Evolutionary conservation across 30 jellyfish, hydroid and myxozoan genomes (phyloP), one percentile per base, ranked within the genome.

Genomic region (Haliclystus octoradiatus): DNA sequence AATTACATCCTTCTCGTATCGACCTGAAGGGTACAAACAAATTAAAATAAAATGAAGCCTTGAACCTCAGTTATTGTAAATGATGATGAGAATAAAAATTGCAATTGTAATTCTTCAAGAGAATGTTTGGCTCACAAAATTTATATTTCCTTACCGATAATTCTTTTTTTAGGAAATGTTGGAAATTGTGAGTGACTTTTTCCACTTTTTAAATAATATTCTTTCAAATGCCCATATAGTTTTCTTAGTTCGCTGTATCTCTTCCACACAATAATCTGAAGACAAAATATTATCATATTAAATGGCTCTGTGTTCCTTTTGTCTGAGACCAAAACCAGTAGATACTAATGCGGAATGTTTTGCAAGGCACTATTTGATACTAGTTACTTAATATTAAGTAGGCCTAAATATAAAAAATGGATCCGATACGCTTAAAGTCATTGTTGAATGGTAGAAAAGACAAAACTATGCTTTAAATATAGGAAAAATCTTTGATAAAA

Each of bases 251-350:
- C 97, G 64, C 74, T 87, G 72, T 64, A 87, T 69, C 97, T 51
- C 53, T 86, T 83, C 97, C 97, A 87, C 9, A 92, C 94, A 68
- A 87, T 63, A 24, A 87, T 66, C 97, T 87, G 47, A 25, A 67
- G 27, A 1, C n/a, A n/a, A n/a, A n/a, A n/a, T n/a, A n/a, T n/a
- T n/a, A n/a, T n/a, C n/a, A n/a, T n/a, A n/a, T n/a, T n/a, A n/a
- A n/a, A n/a, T n/a, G n/a, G n/a, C n/a, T n/a, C n/a, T n/a, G n/a
- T n/a, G n/a, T n/a, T n/a, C n/a, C n/a, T n/a, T n/a, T n/a, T n/a
- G n/a, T n/a, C n/a, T n/a, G n/a, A n/a, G n/a, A n/a, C n/a, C n/a
- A n/a, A n/a, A n/a, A n/a, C n/a, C n/a, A n/a, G n/a, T n/a, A n/a
- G n/a, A n/a, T n/a, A n/a, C n/a, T n/a, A n/a, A n/a, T n/a, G n/a